Evolutionary conservation across 2,113 vertebrate species (phyloP), one percentile per base, ranked within the genome.

Genomic region (Aegithalos caudatus): DNA sequence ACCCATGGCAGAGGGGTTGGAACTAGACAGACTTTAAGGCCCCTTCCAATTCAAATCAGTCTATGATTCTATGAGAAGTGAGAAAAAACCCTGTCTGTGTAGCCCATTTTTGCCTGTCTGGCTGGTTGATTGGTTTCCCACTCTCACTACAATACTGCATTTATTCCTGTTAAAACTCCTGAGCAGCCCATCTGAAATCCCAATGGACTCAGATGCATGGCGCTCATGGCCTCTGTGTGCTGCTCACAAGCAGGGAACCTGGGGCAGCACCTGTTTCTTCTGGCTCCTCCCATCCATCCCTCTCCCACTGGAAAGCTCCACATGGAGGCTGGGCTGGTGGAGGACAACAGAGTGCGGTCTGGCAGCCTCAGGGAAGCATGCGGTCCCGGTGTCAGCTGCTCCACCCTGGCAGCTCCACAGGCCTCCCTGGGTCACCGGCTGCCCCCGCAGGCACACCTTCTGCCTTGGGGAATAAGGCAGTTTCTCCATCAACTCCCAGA

Each of bases 171-270:
- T 66, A 22, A 44, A 81, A 50, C 7, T 44, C 37, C 7, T 1
- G 5, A 79, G 54, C 13, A n/a, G 4, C 27, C 16, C 17, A 15
- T 51, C 60, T 70, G 57, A 51, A 40, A 25, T 11, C 28, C 22
- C 11, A 4, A 13, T 3, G 45, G 45, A 35, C 17, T 38, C 2
- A 1, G 40, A 11, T 19, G 54, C 38, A 53, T 5, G n/a, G 20
- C 0, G 0, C 31, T 48, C 31, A 13, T 21, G 15, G 28, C 44
- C 29, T 82, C 47, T 6, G 47, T 0, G 18, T 15, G n/a, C 51
- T n/a, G 47, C 60, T 65, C 23, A 15, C 31, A 29, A 35, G 53
- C 20, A 13, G 61, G 45, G 38, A 67, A 51, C 28, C 16, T 31
- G 18, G 33, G 12, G 51, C 27, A 24, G 9, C 1, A 11, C 12